Evolutionary conservation across 2,888 invertebrate species (phyloP).

Genomic region (Galeopsomyia nigrocyanea): DNA sequence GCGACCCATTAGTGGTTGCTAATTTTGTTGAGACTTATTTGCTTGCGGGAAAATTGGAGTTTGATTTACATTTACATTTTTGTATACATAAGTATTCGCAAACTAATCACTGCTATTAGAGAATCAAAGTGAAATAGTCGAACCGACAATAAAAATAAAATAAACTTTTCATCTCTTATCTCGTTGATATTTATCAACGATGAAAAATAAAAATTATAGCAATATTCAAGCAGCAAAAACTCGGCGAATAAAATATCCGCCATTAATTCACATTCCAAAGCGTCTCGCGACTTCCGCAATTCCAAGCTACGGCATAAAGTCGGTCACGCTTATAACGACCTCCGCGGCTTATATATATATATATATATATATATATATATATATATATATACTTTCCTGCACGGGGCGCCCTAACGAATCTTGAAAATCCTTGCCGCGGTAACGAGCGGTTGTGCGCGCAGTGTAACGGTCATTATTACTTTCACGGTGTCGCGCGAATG

Average conservation of each 20-base stretch:
- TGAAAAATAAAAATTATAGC: too few relatives aligned
- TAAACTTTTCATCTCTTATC: too few relatives aligned
- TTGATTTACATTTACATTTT: neutral
- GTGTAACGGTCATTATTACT: neutral
- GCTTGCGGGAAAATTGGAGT: conserved; percentile 6
- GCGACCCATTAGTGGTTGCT: conserved; percentile 43
- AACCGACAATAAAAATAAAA: too few relatives aligned
- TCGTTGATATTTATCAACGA: too few relatives aligned
- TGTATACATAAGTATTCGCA: too few relatives aligned
- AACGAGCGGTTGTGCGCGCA: neutral
- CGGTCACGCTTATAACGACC: conserved; percentile 7
- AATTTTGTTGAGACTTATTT: conserved; percentile 35
- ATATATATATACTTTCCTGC: neutral
- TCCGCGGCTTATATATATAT: too few relatives aligned
- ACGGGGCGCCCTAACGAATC: conserved; percentile 22
- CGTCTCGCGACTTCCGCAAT: conserved; percentile 2
- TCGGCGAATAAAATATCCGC: too few relatives aligned
- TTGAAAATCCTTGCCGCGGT: conserved; percentile 17
- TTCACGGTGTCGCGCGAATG: conserved; percentile 2
- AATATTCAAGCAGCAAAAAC: too few relatives aligned
- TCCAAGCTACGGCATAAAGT: neutral
- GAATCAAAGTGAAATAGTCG: too few relatives aligned
- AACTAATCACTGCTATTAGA: too few relatives aligned
- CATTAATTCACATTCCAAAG: too few relatives aligned
- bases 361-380: too few relatives aligned